A percentile compares a stretch with the other conserved stretches of the same genome.
These are phyloP conservation scores for Meta bourneti DNA, from an alignment of 2,888 invertebrate genomes.

Conservation along the genomic window DNA sequence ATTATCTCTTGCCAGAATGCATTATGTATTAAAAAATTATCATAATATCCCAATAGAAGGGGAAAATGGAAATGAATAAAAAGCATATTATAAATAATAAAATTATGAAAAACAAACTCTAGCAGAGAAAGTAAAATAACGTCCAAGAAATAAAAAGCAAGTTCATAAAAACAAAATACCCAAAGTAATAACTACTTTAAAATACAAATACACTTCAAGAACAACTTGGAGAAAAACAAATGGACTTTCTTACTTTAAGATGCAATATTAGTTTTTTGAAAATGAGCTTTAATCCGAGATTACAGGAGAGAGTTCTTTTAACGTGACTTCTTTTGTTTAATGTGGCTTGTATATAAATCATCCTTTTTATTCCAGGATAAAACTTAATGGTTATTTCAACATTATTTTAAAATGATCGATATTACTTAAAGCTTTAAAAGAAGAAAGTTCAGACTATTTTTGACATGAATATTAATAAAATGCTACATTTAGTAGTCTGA, in stretches of 20 bases:
- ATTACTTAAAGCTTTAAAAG: background rate
- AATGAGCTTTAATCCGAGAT: background rate
- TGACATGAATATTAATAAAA: background rate
- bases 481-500: background rate
- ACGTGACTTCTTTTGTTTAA: background rate
- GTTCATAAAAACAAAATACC: too few species aligned
- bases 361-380: background rate
- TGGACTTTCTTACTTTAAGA: background rate
- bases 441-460: background rate
- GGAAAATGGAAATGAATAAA: background rate
- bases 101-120: too few species aligned
- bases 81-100: too few species aligned
- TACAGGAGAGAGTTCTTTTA: background rate
- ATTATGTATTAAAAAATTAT: too few species aligned
- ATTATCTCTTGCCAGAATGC: too few species aligned
- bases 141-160: too few species aligned
- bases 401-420: background rate
- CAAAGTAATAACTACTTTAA: background rate
- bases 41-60: background rate
- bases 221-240: background rate
- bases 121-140: too few species aligned
- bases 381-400: background rate
- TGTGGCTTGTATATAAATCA: background rate
- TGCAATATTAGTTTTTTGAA: background rate
- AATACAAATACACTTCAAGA: background rate